Evolutionary conservation across 2,888 invertebrate species (phyloP).

Genomic region (Busseola fusca): DNA sequence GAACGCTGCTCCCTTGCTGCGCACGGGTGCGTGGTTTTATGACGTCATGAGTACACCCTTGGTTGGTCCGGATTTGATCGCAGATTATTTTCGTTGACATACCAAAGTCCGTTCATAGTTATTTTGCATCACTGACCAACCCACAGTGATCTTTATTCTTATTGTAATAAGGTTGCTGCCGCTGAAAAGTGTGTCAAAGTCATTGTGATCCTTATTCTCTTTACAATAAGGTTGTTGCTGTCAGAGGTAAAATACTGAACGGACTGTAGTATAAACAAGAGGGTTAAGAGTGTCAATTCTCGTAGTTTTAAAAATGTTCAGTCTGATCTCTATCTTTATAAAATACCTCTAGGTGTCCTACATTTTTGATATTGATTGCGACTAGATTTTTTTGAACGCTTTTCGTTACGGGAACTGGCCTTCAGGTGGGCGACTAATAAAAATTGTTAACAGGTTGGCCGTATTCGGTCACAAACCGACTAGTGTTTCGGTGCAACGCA

Average conservation of each 20-base stretch:
- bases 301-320: no score
- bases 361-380: no score
- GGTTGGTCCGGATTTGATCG: background rate
- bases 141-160: no score
- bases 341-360: no score
- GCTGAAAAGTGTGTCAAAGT: background rate
- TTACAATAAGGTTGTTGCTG: no score
- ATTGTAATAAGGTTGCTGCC: no score
- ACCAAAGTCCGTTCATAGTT: background rate
- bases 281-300: background rate
- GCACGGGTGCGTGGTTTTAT: background rate
- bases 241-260: background rate
- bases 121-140: no score
- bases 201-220: background rate
- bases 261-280: background rate
- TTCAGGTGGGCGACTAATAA: no score
- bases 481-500: background rate
- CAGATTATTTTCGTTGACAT: background rate
- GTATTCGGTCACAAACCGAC: background rate
- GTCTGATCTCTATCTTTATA: no score
- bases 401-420: no score
- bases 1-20: slow-evolving; percentile 3
- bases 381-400: no score
- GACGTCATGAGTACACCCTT: background rate
- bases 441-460: background rate